Conservation (phyloP, 2,888 invertebrate genomes). For the Tubulanus polymorphus region DNA sequence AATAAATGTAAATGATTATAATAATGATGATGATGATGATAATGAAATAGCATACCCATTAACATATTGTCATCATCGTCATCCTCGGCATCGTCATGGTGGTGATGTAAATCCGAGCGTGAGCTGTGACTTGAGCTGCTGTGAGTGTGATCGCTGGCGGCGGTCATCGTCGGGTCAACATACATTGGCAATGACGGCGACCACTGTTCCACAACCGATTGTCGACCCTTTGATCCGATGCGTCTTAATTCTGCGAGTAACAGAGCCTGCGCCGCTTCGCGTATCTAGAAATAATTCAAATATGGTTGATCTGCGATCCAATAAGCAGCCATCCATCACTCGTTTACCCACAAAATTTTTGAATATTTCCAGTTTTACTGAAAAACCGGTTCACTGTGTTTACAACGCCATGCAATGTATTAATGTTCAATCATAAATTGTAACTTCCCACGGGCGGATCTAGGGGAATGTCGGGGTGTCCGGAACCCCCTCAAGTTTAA, state of each 20-base stretch:
- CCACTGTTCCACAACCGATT: slow-evolving; percentile 91
- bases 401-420: too few species aligned
- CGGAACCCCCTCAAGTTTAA: too few species aligned
- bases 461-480: too few species aligned
- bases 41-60: slow-evolving; percentile 4
- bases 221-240: slow-evolving; percentile 85
- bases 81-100: slow-evolving; percentile 31
- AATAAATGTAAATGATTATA: too few species aligned
- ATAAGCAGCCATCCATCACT: slow-evolving; percentile 6
- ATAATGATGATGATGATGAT: too few species aligned
- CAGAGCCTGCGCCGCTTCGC: slow-evolving; percentile 95
- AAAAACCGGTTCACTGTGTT: too few species aligned
- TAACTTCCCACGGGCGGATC: too few species aligned
- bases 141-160: slow-evolving; percentile 35
- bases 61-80: slow-evolving; percentile 30
- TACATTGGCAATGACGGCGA: slow-evolving; percentile 83
- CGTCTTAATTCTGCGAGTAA: slow-evolving; percentile 87
- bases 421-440: too few species aligned
- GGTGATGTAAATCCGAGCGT: neutral
- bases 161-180: slow-evolving; percentile 53
- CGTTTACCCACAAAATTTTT: neutral
- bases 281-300: slow-evolving; percentile 55
- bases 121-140: slow-evolving; percentile 13
- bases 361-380: too few species aligned
- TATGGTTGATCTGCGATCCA: neutral